Conservation (phyloP, 2,113 vertebrate genomes). For the Passer montanus region DNA sequence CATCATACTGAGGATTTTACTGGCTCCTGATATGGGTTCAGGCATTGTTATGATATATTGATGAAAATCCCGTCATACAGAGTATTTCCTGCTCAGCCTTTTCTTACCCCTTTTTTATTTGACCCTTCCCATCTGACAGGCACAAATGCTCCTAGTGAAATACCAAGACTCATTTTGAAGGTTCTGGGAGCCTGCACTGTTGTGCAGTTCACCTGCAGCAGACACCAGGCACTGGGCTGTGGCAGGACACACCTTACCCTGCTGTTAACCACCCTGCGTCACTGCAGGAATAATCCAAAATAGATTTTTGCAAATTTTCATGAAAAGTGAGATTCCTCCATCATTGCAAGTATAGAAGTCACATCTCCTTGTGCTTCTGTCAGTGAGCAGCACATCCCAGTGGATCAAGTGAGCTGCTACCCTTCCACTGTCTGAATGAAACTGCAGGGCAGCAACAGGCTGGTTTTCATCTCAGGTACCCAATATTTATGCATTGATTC, state of each 20-base stretch:
- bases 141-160: not conserved
- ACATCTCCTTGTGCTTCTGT: not conserved
- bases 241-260: not conserved
- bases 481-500: not conserved
- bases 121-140: not conserved
- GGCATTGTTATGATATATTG: not conserved
- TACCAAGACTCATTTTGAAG: not conserved
- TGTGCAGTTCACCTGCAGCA: not conserved
- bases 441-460: not conserved
- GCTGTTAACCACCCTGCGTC: not conserved
- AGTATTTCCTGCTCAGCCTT: not conserved
- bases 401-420: not conserved
- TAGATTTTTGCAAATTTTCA: not conserved
- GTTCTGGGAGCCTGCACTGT: not conserved
- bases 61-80: not conserved
- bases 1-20: not conserved
- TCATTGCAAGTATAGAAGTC: not conserved
- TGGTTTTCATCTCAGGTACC: not conserved
- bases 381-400: fast-evolving
- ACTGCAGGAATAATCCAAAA: not conserved
- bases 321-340: not conserved
- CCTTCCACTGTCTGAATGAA: not conserved
- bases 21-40: not conserved
- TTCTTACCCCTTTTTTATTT: not conserved
- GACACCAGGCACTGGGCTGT: not conserved